phyloP scores from a whole-genome alignment of 2,888 invertebrate species.

The Megaustenia siamemsis region DNA sequence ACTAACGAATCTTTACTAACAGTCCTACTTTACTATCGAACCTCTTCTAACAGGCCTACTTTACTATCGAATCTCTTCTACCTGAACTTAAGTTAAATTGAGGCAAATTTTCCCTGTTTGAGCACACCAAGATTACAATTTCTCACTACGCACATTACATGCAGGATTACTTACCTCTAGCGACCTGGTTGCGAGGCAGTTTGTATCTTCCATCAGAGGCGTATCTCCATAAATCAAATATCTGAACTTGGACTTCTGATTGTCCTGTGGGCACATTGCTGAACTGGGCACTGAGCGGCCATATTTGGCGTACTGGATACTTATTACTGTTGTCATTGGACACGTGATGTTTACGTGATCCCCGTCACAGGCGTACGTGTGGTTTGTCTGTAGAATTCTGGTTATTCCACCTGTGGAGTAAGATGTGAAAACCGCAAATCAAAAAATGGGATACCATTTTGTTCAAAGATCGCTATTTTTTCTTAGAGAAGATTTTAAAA shows the following conservation, averaged over 20 bases:
- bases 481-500: no score
- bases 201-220: conserved; percentile 67
- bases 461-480: no score
- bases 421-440: no score
- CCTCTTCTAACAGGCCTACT: no score
- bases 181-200: conserved; percentile 54
- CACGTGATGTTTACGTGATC: conserved; percentile 92
- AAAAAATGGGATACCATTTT: no score
- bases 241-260: conserved; percentile 29
- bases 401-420: conserved; percentile 87
- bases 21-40: no score
- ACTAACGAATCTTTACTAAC: no score
- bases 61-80: no score
- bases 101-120: no score
- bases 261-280: conserved; percentile 69
- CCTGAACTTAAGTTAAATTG: no score
- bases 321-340: conserved; percentile 93
- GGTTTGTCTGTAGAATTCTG: conserved; percentile 93
- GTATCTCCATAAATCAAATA: conserved; percentile 11
- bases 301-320: conserved; percentile 93
- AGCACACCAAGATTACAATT: no score
- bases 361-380: conserved; percentile 94
- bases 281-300: conserved; percentile 84
- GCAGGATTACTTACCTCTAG: conserved; percentile 53
- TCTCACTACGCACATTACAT: no score